Percentiles rank a stretch among this genome's conserved stretches.
phyloP scores from a whole-genome alignment of 2,797 vertebrate species.

The Cephalopachus bancanus region DNA sequence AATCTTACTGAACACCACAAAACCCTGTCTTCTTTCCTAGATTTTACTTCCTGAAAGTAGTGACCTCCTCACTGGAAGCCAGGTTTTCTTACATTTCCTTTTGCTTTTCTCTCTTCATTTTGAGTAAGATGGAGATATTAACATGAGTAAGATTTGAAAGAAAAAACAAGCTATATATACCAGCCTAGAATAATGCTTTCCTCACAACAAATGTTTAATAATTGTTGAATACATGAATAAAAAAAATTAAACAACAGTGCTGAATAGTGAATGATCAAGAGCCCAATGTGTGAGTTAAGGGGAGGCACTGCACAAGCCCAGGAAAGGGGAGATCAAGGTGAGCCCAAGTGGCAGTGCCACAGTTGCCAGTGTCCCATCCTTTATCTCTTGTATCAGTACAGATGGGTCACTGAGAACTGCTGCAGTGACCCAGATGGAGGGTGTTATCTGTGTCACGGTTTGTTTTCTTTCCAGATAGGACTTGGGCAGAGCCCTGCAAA shows the following conservation, averaged over 20 bases:
- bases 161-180: not conserved
- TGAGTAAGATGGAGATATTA: conserved; percentile 1
- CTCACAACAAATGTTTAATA: not conserved
- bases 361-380: not conserved
- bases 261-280: not conserved
- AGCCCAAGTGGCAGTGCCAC: not conserved
- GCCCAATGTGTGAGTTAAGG: not conserved
- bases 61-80: not conserved
- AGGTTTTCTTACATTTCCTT: not conserved
- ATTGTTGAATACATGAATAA: not conserved
- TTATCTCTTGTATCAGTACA: conserved; percentile 11
- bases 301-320: not conserved
- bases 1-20: not conserved
- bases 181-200: not conserved
- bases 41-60: not conserved
- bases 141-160: conserved; percentile 10
- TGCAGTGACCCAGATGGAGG: conserved; percentile 80
- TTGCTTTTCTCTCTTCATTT: not conserved
- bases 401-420: conserved; percentile 64
- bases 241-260: not conserved
- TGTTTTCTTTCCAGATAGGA: conserved; percentile 67
- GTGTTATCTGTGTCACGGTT: conserved; percentile 79
- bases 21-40: not conserved
- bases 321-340: conserved; percentile 13
- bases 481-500: conserved; percentile 32